Conservation (phyloP, 2,888 invertebrate genomes). For the Aproaerema taeniolella region DNA sequence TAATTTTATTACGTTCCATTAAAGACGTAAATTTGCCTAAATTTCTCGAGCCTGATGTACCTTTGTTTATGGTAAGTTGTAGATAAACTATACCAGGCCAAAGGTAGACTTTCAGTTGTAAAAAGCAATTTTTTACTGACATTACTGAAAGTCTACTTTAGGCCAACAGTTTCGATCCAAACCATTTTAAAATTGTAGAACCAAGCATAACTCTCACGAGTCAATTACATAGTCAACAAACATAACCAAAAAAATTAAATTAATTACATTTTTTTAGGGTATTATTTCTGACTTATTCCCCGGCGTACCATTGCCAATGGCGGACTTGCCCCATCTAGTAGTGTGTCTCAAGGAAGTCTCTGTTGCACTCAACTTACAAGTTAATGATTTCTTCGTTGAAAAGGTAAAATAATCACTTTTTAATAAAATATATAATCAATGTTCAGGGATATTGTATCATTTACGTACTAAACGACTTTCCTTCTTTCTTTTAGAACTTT, state of each 20-base stretch:
- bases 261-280: slow-evolving; percentile 84
- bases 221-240: background rate
- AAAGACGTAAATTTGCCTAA: slow-evolving; percentile 97
- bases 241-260: no score
- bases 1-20: slow-evolving; percentile 91
- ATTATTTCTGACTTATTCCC: slow-evolving; percentile 97
- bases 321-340: slow-evolving; percentile 83
- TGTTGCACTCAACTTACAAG: slow-evolving; percentile 86
- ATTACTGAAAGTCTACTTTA: no score
- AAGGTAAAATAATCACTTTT: slow-evolving; percentile 71
- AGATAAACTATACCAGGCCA: no score
- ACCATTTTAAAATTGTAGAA: no score
- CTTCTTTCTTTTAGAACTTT: no score
- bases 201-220: no score
- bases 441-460: no score
- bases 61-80: slow-evolving; percentile 89
- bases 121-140: no score
- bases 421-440: no score
- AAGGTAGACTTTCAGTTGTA: no score
- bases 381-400: slow-evolving; percentile 90
- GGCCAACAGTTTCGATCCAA: no score
- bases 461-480: no score
- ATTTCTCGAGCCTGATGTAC: slow-evolving; percentile 92
- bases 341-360: slow-evolving; percentile 78
- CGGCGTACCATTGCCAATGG: slow-evolving; percentile 85